Evolutionary conservation across 2,797 vertebrate genomes (phyloP).

Genomic region (Silurus lanzhouensis): DNA sequence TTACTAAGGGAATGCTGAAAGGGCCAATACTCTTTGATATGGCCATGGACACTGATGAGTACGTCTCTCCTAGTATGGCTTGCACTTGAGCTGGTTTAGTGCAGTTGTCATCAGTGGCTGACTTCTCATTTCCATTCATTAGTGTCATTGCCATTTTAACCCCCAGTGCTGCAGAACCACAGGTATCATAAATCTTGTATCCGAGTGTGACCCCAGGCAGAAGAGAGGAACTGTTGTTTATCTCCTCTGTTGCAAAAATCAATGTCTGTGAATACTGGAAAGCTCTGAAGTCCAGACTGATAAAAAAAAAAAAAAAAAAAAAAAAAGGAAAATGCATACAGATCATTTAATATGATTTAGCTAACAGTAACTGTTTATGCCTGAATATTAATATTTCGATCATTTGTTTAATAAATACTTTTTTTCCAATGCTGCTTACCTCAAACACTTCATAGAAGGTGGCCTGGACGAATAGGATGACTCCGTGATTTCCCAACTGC

Average conservation of each 20-base stretch:
- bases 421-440: constrained; percentile 60
- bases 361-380: neutral
- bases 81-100: constrained; percentile 64
- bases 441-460: constrained; percentile 64
- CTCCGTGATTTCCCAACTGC: constrained; percentile 60
- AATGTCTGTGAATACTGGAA: constrained; percentile 71
- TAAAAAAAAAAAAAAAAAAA: neutral
- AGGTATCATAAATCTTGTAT: constrained; percentile 69
- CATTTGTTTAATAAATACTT: neutral
- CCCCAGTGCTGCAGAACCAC: constrained; percentile 63
- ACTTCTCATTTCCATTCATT: constrained; percentile 59
- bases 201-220: constrained; percentile 69
- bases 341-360: neutral
- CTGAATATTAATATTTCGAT: neutral
- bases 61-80: constrained; percentile 71
- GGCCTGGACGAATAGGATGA: constrained; percentile 62
- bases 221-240: constrained; percentile 70
- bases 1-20: constrained; percentile 69
- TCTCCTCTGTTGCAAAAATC: constrained; percentile 74
- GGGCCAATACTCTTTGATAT: constrained; percentile 70
- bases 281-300: constrained; percentile 71
- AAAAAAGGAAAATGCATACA: neutral
- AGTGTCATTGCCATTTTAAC: constrained; percentile 67
- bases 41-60: constrained; percentile 70
- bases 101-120: constrained; percentile 50